Conservation (phyloP, 1,140 invertebrate genomes). For the Aphelenchoides avenae region DNA sequence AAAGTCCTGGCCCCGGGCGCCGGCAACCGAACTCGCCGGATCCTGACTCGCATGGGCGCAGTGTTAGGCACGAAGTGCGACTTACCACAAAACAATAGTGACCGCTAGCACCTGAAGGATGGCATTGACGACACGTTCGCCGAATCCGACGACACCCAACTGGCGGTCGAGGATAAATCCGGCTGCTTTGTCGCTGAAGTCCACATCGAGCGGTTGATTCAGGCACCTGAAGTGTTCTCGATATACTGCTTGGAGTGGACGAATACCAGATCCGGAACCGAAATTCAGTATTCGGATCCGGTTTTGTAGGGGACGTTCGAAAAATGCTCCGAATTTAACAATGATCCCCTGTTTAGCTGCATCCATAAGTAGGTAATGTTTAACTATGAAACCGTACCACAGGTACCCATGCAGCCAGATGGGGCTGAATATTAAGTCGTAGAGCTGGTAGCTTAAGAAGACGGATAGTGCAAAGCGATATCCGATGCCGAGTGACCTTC, state of each 20-base stretch:
- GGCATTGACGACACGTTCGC: slow-evolving; percentile 23
- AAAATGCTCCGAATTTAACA: too few species aligned
- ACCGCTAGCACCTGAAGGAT: slow-evolving; percentile 10
- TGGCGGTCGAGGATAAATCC: slow-evolving; percentile 36
- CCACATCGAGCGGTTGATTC: slow-evolving; percentile 19
- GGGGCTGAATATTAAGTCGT: slow-evolving; percentile 44
- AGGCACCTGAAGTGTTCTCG: slow-evolving; percentile 13
- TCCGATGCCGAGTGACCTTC: slow-evolving; percentile 3
- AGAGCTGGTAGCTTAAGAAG: slow-evolving; percentile 42
- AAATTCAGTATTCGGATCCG: too few species aligned
- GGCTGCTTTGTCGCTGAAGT: slow-evolving; percentile 31
- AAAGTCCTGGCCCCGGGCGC: too few species aligned
- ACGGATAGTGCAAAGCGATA: slow-evolving; percentile 31
- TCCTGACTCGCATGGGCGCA: too few species aligned
- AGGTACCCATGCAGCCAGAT: slow-evolving; percentile 49
- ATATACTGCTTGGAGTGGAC: too few species aligned
- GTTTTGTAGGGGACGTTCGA: too few species aligned
- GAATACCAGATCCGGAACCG: too few species aligned
- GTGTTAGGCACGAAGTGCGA: too few species aligned
- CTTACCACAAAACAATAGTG: slow-evolving; percentile 23
- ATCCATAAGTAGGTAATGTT: too few species aligned
- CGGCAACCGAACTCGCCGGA: too few species aligned
- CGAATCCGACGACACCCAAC: slow-evolving; percentile 16
- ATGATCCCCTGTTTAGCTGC: too few species aligned
- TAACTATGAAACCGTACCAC: too few species aligned